Evolutionary conservation across 2,888 invertebrate species (phyloP).

Genomic region (Netelia inedita): DNA sequence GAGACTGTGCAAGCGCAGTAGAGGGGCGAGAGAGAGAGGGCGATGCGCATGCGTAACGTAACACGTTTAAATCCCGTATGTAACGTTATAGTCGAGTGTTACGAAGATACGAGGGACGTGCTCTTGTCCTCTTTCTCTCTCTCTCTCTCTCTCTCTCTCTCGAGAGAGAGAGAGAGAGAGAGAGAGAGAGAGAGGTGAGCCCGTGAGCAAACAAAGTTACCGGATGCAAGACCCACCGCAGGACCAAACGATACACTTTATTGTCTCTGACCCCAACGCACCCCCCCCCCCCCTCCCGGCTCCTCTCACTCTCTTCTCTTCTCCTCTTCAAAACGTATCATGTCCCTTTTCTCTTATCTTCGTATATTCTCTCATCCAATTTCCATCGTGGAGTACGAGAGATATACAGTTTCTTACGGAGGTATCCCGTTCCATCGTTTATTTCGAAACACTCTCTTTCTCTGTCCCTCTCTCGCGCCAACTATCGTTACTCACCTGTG

Average conservation of each 20-base stretch:
- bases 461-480: too few species aligned
- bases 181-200: too few species aligned
- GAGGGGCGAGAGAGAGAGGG: conserved; percentile 68
- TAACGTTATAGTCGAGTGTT: conserved; percentile 77
- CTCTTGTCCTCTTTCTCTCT: too few species aligned
- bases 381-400: too few species aligned
- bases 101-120: conserved; percentile 27
- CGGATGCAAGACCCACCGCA: conserved; percentile 74
- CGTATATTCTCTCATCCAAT: too few species aligned
- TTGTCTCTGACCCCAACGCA: conserved; percentile 36
- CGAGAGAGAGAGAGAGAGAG: too few species aligned
- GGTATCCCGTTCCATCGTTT: too few species aligned
- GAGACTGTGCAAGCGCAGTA: conserved; percentile 30
- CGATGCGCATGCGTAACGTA: conserved; percentile 78
- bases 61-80: conserved; percentile 84
- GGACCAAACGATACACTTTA: conserved; percentile 50
- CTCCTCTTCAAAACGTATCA: background rate
- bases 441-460: too few species aligned
- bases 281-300: background rate
- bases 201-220: conserved; percentile 62
- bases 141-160: too few species aligned
- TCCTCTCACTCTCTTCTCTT: background rate
- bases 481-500: conserved; percentile 77
- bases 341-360: too few species aligned
- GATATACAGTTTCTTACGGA: too few species aligned